These are phyloP conservation scores for Phaonia tiefii DNA, from an alignment of 2,888 invertebrate genomes.

Conservation along the genomic window DNA sequence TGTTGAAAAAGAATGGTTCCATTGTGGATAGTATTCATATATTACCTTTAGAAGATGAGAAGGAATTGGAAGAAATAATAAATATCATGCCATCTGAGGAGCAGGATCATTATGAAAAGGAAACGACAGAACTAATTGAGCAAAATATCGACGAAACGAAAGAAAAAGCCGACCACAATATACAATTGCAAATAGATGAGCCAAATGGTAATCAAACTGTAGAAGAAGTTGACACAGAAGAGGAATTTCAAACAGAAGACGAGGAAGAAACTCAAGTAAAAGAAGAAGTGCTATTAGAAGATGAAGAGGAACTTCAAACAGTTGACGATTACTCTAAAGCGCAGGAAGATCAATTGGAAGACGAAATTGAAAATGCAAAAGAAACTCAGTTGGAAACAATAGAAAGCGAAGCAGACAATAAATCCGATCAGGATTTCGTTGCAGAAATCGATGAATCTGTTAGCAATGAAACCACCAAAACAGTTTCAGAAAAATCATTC, in stretches of 20 bases:
- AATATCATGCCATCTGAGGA: not conserved
- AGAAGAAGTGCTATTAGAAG: not conserved
- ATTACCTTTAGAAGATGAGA: slow-evolving; percentile 61
- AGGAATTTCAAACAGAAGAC: no score
- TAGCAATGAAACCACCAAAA: not conserved
- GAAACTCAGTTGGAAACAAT: no score
- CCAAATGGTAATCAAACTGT: no score
- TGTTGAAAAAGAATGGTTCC: slow-evolving; percentile 76
- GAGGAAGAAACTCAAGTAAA: not conserved
- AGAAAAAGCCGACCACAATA: not conserved
- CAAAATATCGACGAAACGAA: not conserved
- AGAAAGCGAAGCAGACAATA: no score
- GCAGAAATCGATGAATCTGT: not conserved
- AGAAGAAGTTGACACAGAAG: no score
- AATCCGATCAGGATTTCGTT: no score
- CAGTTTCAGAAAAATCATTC: no score
- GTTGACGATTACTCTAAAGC: no score
- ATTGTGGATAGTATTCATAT: slow-evolving; percentile 69
- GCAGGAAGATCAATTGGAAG: no score
- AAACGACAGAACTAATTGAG: not conserved
- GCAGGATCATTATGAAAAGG: not conserved
- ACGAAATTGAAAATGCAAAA: no score
- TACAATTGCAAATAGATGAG: not conserved
- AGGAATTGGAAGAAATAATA: slow-evolving; percentile 36
- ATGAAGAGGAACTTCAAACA: no score